Percentiles rank a stretch among this genome's conserved stretches.
Conservation (phyloP, 2,888 invertebrate species). For the Plagiodera versicolora region DNA sequence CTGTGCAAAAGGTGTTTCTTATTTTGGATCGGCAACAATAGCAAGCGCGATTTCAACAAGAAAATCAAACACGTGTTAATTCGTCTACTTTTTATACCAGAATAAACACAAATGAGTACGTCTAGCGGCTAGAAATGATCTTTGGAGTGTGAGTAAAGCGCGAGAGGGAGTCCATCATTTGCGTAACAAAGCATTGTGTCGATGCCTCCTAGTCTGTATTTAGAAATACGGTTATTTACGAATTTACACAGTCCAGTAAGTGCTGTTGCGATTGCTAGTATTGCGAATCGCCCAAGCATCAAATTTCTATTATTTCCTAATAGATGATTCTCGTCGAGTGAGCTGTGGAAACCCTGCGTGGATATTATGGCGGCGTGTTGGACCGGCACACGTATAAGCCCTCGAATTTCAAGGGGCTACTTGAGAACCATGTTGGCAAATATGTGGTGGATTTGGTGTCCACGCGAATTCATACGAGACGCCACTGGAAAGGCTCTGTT, state of each 20-base stretch:
- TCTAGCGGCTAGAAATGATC: conserved; percentile 41
- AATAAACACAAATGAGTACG: conserved; percentile 29
- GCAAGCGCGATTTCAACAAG: background rate
- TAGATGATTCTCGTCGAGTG: conserved; percentile 28
- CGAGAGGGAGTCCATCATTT: conserved; percentile 46
- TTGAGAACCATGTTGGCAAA: background rate
- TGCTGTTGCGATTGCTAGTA: conserved; percentile 52
- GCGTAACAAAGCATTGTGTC: conserved; percentile 46
- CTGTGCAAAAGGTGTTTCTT: background rate
- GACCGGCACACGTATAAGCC: background rate
- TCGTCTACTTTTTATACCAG: conserved; percentile 27
- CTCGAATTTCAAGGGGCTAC: background rate
- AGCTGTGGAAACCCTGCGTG: conserved; percentile 13
- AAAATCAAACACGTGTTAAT: conserved; percentile 26
- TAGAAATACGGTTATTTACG: conserved; percentile 54
- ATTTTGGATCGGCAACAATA: background rate
- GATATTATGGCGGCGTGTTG: background rate
- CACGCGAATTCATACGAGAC: too few relatives aligned
- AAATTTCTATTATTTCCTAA: conserved; percentile 38
- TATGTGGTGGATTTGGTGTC: background rate
- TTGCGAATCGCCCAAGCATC: conserved; percentile 46
- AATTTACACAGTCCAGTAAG: conserved; percentile 55
- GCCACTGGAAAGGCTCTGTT: too few relatives aligned
- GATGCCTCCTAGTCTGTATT: conserved; percentile 47
- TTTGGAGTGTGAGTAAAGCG: conserved; percentile 50